Conservation (phyloP, 2,797 vertebrate genomes). For the Anabacerthia variegaticeps region DNA sequence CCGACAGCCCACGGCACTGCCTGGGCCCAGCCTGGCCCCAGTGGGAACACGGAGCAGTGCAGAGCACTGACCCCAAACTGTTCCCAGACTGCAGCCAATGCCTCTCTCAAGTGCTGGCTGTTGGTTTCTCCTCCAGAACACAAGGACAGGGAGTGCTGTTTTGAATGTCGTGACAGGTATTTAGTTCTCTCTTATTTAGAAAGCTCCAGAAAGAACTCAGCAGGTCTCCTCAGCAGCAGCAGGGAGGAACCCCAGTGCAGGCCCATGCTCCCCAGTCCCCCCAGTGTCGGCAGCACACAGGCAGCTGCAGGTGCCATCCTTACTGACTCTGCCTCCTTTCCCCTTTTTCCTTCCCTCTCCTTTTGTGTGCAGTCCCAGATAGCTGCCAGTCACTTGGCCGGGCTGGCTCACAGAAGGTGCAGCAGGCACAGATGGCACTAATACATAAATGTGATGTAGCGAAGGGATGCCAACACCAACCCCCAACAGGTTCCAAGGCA, state of each 20-base stretch:
- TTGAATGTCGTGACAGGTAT: not conserved
- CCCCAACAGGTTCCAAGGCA: constrained; percentile 92
- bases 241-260: constrained; percentile 68
- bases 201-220: not conserved
- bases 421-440: constrained; percentile 98
- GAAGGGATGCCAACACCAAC: constrained; percentile 90
- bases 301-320: constrained; percentile 76
- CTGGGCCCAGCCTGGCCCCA: rapidly evolving
- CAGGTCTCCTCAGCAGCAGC: not conserved
- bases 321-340: constrained; percentile 19
- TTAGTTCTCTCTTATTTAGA: not conserved
- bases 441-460: constrained; percentile 99
- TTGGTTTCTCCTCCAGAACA: not conserved
- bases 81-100: not conserved
- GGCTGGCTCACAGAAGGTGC: constrained; percentile 93
- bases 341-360: constrained; percentile 4
- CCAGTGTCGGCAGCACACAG: constrained; percentile 79
- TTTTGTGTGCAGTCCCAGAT: constrained; percentile 82
- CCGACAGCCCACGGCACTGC: not conserved
- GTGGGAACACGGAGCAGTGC: not conserved
- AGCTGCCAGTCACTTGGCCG: constrained; percentile 97
- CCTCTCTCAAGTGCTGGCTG: not conserved
- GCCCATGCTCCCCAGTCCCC: constrained; percentile 68
- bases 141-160: not conserved
- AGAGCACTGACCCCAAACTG: not conserved